Conservation (phyloP, 2,888 invertebrate species). For the Hyalella azteca region DNA sequence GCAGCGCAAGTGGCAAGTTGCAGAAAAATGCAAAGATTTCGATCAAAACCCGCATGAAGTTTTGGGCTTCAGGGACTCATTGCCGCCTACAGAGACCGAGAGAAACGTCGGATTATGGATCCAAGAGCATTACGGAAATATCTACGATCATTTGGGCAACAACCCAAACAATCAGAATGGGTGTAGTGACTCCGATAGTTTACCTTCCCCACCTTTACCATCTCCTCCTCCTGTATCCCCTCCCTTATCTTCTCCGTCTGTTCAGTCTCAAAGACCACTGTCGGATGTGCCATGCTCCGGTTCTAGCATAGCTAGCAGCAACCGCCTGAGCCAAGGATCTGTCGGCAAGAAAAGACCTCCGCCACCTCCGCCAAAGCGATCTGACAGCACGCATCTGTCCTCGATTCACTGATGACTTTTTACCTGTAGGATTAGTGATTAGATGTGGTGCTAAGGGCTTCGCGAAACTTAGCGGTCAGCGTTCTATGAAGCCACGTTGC, state of each 20-base stretch:
- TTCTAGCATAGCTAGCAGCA: conserved; percentile 21
- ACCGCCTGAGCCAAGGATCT: conserved; percentile 17
- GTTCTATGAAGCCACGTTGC: not conserved
- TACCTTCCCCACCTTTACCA: conserved; percentile 45
- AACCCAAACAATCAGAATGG: conserved; percentile 43
- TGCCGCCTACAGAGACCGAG: conserved; percentile 69
- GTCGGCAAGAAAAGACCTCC: conserved; percentile 51
- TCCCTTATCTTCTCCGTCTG: conserved; percentile 46
- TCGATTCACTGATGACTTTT: conserved; percentile 47
- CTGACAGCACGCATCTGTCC: conserved; percentile 72
- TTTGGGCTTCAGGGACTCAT: conserved; percentile 75
- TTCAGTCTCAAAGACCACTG: conserved; percentile 38
- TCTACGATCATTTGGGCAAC: conserved; percentile 75
- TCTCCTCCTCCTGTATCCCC: conserved; percentile 39
- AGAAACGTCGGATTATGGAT: conserved; percentile 90
- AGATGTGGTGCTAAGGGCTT: no score
- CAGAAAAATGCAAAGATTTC: conserved; percentile 88
- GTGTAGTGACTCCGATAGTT: conserved; percentile 38
- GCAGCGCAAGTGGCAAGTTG: conserved; percentile 92
- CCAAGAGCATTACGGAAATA: conserved; percentile 79
- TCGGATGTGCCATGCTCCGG: conserved; percentile 41
- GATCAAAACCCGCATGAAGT: conserved; percentile 91
- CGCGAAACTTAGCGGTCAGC: not conserved
- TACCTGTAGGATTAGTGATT: not conserved
- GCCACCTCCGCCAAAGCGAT: conserved; percentile 72